Conservation (phyloP, 2,888 invertebrate genomes). For the Alitta virens region DNA sequence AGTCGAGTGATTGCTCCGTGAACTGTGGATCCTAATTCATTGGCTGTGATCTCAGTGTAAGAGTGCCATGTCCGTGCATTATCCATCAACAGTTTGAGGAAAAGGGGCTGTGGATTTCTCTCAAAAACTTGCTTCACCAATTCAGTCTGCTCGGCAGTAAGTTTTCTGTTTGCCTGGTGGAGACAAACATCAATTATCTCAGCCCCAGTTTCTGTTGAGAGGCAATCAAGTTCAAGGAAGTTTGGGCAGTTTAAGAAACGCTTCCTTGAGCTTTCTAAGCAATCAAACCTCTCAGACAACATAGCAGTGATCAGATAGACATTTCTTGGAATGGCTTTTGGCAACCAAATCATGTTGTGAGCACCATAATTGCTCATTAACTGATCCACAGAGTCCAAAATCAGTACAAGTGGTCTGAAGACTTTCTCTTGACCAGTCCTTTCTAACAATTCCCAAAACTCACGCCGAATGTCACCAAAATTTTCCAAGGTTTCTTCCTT, state of each 20-base stretch:
- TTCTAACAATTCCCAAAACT: slow-evolving; percentile 12
- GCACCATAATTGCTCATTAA: slow-evolving; percentile 19
- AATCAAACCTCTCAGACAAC: slow-evolving; percentile 5
- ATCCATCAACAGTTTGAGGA: slow-evolving; percentile 33
- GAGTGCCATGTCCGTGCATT: slow-evolving; percentile 28
- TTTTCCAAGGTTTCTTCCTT: slow-evolving; percentile 7
- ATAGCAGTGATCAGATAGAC: slow-evolving; percentile 26
- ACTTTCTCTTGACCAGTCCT: background rate
- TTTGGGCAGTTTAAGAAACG: background rate
- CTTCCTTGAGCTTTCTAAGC: slow-evolving; percentile 13
- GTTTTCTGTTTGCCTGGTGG: slow-evolving; percentile 1
- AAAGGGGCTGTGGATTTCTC: slow-evolving; percentile 26
- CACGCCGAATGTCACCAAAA: slow-evolving; percentile 17
- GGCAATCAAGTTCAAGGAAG: slow-evolving; percentile 19
- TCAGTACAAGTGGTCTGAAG: slow-evolving; percentile 19
- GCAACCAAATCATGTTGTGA: slow-evolving; percentile 28
- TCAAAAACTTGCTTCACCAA: slow-evolving; percentile 22
- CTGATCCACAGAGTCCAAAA: slow-evolving; percentile 32
- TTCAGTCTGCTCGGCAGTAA: slow-evolving; percentile 21
- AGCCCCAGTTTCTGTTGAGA: slow-evolving; percentile 19
- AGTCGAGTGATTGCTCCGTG: slow-evolving; percentile 26
- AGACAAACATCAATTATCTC: slow-evolving; percentile 23
- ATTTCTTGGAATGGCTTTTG: slow-evolving; percentile 22
- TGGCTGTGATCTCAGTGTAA: slow-evolving; percentile 9
- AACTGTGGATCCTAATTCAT: slow-evolving; percentile 15